phyloP scores from a whole-genome alignment of 2,113 vertebrate genomes.

The Xiphophorus maculatus region DNA sequence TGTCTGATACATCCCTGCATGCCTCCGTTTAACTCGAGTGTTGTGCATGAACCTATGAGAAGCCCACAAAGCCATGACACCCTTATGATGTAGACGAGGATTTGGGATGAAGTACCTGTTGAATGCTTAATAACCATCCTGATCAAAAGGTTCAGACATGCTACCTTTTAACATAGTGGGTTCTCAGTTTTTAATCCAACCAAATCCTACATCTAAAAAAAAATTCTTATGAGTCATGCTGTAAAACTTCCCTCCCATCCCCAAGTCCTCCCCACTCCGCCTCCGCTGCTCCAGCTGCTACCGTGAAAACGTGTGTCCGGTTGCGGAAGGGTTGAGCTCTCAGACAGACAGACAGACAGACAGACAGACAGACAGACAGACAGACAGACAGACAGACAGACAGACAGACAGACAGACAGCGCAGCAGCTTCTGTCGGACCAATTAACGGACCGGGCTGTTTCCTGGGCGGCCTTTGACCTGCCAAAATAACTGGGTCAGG shows the following conservation, averaged over 20 bases:
- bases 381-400: background rate
- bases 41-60: no score
- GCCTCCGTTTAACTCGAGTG: no score
- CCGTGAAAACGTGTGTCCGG: constrained; percentile 1
- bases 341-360: constrained; percentile 7
- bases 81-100: no score
- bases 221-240: constrained; percentile 61
- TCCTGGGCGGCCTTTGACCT: constrained; percentile 26
- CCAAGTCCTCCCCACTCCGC: constrained; percentile 10
- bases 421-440: constrained; percentile 30
- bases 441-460: constrained; percentile 14
- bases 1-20: no score
- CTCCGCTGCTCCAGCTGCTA: constrained; percentile 17
- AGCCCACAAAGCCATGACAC: no score
- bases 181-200: background rate
- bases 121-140: background rate
- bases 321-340: background rate
- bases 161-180: background rate
- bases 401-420: constrained; percentile 10
- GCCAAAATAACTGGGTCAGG: background rate
- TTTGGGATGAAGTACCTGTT: no score
- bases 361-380: constrained; percentile 20
- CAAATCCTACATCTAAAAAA: background rate
- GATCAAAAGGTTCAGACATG: background rate
- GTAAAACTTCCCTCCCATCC: constrained; percentile 48